These are phyloP conservation scores for Perithous albicinctus DNA, from an alignment of 2,888 invertebrate species.

Conservation along the genomic window DNA sequence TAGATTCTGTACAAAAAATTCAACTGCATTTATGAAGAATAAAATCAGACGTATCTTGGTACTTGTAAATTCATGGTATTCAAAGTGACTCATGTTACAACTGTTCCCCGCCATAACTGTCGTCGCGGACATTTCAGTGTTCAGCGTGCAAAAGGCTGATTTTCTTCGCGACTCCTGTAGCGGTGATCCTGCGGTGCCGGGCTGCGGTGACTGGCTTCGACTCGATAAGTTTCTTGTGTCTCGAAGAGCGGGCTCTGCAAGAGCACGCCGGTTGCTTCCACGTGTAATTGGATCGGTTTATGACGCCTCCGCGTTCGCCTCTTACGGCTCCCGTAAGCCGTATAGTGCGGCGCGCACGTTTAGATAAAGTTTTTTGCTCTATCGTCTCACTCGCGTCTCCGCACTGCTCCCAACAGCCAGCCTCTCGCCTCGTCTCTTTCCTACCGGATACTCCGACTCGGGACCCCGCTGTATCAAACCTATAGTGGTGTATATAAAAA, in stretches of 20 bases:
- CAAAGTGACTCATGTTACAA: background rate
- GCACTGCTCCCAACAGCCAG: background rate
- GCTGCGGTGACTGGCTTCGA: conserved; percentile 4
- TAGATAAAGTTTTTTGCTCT: conserved; percentile 73
- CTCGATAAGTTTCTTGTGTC: conserved; percentile 36
- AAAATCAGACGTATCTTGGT: background rate
- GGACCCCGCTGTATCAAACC: conserved; percentile 12
- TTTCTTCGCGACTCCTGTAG: background rate
- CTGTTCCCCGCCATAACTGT: background rate
- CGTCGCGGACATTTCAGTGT: background rate
- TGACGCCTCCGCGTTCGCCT: conserved; percentile 68
- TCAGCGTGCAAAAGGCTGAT: background rate
- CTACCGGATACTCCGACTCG: background rate
- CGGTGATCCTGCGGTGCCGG: conserved; percentile 2
- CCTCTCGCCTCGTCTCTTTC: conserved; percentile 26
- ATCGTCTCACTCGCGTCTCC: conserved; percentile 52
- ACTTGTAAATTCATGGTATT: background rate
- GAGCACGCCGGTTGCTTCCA: conserved; percentile 27
- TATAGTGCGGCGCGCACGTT: conserved; percentile 60
- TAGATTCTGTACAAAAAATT: too few species aligned
- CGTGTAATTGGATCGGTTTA: conserved; percentile 75
- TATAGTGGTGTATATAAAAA: conserved; percentile 30
- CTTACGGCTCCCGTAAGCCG: conserved; percentile 52
- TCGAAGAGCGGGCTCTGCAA: conserved; percentile 30
- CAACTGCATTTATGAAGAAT: background rate